Percentiles rank a stretch among this genome's conserved stretches.
These are phyloP conservation scores for Athalia circularis DNA, from an alignment of 2,888 invertebrate species.

Conservation along the genomic window DNA sequence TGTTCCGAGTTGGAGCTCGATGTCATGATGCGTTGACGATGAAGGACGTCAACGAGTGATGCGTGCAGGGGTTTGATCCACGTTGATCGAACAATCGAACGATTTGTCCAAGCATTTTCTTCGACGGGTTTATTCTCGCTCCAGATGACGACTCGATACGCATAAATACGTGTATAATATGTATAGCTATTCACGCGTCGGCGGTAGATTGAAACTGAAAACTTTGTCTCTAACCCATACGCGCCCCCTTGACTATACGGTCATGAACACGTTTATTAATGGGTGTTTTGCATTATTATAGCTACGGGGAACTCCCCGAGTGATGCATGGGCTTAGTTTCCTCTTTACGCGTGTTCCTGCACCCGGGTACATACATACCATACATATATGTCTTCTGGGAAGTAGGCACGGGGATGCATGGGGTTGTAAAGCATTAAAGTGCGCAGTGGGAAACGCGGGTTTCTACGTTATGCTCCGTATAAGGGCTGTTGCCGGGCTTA, in stretches of 20 bases:
- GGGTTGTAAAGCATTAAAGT: slow-evolving; percentile 13
- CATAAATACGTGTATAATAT: no score
- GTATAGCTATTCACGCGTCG: neutral
- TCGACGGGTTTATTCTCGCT: no score
- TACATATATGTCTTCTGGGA: slow-evolving; percentile 3
- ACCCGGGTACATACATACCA: slow-evolving; percentile 1
- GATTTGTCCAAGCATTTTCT: no score
- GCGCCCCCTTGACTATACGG: slow-evolving; percentile 1
- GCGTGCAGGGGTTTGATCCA: no score
- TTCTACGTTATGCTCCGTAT: neutral
- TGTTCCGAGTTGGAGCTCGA: no score
- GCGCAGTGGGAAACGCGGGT: slow-evolving; percentile 16
- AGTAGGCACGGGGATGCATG: slow-evolving; percentile 19
- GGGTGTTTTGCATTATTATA: slow-evolving; percentile 36
- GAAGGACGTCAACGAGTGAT: no score
- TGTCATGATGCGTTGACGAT: no score
- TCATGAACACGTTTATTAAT: slow-evolving; percentile 34
- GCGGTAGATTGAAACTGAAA: slow-evolving; percentile 16
- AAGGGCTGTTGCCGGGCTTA: slow-evolving; percentile 28
- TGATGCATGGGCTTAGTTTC: slow-evolving; percentile 44
- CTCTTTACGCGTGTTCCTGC: slow-evolving; percentile 39
- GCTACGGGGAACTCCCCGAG: slow-evolving; percentile 25
- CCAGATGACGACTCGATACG: no score
- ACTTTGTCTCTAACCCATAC: slow-evolving; percentile 21
- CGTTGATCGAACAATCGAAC: no score